A percentile compares a stretch with the other conserved stretches of the same genome.
These are phyloP conservation scores for Rhipidura dahli DNA, from an alignment of 2,113 vertebrate species.

Conservation along the genomic window DNA sequence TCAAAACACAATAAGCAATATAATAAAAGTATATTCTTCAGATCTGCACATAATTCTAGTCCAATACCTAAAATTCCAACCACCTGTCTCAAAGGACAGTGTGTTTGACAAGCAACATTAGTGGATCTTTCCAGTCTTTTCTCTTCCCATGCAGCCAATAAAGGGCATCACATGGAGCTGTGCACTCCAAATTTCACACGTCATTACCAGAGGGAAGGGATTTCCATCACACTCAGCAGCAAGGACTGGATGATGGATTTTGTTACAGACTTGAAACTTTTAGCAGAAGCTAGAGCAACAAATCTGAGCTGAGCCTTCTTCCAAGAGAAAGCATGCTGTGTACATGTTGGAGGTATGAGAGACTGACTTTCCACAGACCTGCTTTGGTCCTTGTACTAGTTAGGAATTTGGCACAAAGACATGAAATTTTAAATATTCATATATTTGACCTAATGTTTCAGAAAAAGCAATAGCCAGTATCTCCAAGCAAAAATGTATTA, in stretches of 20 bases:
- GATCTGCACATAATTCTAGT: neutral
- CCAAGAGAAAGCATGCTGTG: neutral
- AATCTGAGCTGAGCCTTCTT: neutral
- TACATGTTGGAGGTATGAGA: neutral
- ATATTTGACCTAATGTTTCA: neutral
- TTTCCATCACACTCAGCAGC: neutral
- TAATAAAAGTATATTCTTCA: neutral
- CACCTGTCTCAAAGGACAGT: neutral
- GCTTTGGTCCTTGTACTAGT: neutral
- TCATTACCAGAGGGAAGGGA: neutral
- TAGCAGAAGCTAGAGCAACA: neutral
- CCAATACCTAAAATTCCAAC: neutral
- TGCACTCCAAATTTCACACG: neutral
- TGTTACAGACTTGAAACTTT: neutral
- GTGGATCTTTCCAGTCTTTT: neutral
- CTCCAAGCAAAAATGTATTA: neutral
- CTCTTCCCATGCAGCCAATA: neutral
- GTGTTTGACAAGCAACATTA: neutral
- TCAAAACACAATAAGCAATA: neutral
- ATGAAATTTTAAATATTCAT: neutral
- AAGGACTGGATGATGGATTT: neutral
- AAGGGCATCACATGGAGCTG: neutral
- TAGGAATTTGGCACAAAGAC: neutral
- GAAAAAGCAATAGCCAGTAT: neutral
- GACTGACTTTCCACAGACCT: neutral